phyloP scores from a whole-genome alignment of 2,113 vertebrate species.

The Callionymus lyra region DNA sequence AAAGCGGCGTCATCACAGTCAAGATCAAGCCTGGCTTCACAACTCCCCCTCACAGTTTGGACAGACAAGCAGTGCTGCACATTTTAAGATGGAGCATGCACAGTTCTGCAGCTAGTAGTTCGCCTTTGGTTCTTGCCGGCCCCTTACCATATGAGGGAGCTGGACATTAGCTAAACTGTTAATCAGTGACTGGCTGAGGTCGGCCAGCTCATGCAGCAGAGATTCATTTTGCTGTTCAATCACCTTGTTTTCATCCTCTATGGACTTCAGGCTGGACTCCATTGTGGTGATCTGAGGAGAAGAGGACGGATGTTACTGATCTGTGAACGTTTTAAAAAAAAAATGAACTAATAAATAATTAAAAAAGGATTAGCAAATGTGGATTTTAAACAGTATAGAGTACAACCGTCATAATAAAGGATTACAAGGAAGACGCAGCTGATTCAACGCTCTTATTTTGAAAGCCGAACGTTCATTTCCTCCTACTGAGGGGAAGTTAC shows the following conservation, averaged over 20 bases:
- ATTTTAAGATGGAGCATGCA: conserved; percentile 38
- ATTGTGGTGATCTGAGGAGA: conserved; percentile 88
- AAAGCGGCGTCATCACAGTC: too few relatives aligned
- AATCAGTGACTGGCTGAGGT: conserved; percentile 98
- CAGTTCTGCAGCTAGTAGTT: conserved; percentile 37
- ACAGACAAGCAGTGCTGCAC: conserved; percentile 37
- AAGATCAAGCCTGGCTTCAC: conserved; percentile 19
- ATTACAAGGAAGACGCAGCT: too few relatives aligned
- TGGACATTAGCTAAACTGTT: conserved; percentile 98
- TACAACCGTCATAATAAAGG: too few relatives aligned
- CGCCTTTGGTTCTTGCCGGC: conserved; percentile 68
- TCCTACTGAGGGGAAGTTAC: too few relatives aligned
- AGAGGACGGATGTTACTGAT: conserved; percentile 14
- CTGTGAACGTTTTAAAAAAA: too few relatives aligned
- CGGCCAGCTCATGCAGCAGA: conserved; percentile 96
- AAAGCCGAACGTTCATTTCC: too few relatives aligned
- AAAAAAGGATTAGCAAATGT: too few relatives aligned
- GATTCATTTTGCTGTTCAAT: conserved; percentile 99
- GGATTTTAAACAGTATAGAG: too few relatives aligned
- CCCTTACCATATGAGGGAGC: conserved; percentile 98
- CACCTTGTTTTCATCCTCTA: conserved; percentile 99
- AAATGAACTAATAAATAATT: too few relatives aligned
- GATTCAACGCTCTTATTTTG: too few relatives aligned
- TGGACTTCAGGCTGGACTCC: conserved; percentile 98
- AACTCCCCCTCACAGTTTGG: conserved; percentile 41